phyloP scores from a whole-genome alignment of 2,797 vertebrate species.

The Pelodytes ibericus region DNA sequence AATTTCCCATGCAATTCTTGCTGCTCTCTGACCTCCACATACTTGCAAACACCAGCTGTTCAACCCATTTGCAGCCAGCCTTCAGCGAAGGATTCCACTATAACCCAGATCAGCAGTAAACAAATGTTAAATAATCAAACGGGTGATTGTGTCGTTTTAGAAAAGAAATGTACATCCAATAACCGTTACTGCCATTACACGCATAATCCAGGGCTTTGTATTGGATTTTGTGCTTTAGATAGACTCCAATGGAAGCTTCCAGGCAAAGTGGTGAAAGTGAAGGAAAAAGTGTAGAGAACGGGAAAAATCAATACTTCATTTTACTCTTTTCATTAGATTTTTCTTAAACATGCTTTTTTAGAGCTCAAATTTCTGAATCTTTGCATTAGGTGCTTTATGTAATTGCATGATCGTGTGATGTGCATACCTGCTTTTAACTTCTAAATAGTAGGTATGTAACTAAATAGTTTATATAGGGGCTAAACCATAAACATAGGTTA shows the following conservation, averaged over 20 bases:
- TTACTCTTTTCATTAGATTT: constrained; percentile 7
- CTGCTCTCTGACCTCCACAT: constrained; percentile 34
- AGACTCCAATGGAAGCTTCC: constrained; percentile 13
- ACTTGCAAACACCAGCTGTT: constrained; percentile 33
- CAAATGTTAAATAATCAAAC: constrained; percentile 42
- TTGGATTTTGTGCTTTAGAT: constrained; percentile 13
- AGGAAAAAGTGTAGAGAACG: constrained; percentile 22
- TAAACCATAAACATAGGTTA: too few species aligned
- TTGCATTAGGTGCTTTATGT: too few species aligned
- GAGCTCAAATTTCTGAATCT: too few species aligned
- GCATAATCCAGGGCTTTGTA: constrained; percentile 16
- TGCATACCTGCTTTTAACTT: too few species aligned
- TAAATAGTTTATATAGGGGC: too few species aligned
- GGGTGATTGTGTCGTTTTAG: constrained; percentile 24
- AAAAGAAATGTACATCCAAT: constrained; percentile 35
- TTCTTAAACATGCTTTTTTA: not conserved
- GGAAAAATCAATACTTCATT: constrained; percentile 15
- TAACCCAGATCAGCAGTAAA: constrained; percentile 43
- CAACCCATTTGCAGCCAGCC: constrained; percentile 35
- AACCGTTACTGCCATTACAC: constrained; percentile 22
- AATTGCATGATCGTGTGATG: too few species aligned
- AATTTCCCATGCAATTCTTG: constrained; percentile 27
- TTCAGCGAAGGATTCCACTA: constrained; percentile 25
- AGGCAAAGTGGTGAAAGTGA: not conserved
- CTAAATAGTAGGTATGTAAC: too few species aligned